Base-by-base conservation (phyloP, 53 echinoderm and acorn worm species). In the Luidia sarsii region DNA sequence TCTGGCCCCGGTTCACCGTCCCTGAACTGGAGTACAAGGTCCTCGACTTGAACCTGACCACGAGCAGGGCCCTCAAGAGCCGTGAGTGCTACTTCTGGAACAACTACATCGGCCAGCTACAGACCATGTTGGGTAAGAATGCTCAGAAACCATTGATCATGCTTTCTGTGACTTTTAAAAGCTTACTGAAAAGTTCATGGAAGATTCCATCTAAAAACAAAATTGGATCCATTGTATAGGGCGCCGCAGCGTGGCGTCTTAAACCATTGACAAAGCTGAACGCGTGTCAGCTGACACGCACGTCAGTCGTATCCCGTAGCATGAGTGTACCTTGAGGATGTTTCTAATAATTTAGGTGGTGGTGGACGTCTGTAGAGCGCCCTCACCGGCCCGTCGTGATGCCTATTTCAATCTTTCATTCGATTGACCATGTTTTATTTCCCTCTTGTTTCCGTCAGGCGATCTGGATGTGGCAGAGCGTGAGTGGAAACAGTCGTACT, bases 51-150 rank as follows among this genome's bases (percentile, higher is more conserved):
- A 68, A 64, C 33, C 37, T 80, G 53, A 56, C 57, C 25, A 41
- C 55, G 14, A 37, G 43, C n/a, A 49, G 89, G 39, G 89, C 86
- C 0, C 51, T 89, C 20, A 89, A 65, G 64, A 81, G 89, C 36
- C 31, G 60, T 18, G 48, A 74, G 33, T 92, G 89, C 39, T 52
- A 70, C 23, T 86, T 92, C 35, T 92, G 92, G 92, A 86, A 86
- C 38, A 41, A 66, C 22, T 75, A 82, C 45, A 3, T 89, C 46
- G 54, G 41, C 6, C 53, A 71, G 46, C 86, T 86, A 2, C 48
- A 33, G 16, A 65, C 81, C 38, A 65, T 66, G 65, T 37, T 66
- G 3, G 81, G 81, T 80, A 80, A 79, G 33, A 34, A 37, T n/a
- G n/a, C n/a, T n/a, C n/a, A n/a, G n/a, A n/a, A n/a, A n/a, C n/a